phyloP scores from a whole-genome alignment of 2,888 invertebrate genomes.

The Microctonus aethiopoides region DNA sequence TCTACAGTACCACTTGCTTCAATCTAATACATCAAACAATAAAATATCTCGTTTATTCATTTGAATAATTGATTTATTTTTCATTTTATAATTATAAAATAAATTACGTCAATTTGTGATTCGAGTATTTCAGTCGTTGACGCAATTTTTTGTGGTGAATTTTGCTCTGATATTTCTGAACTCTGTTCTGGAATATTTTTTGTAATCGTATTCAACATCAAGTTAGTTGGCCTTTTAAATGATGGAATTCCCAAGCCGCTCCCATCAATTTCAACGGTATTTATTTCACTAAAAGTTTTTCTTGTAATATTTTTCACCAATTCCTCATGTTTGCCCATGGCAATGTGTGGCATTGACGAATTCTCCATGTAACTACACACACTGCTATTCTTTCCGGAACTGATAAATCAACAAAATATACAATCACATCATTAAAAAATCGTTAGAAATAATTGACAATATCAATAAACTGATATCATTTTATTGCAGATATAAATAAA shows the following conservation, averaged over 20 bases:
- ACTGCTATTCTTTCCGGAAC: neutral
- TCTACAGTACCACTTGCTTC: slow-evolving; percentile 2
- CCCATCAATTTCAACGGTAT: neutral
- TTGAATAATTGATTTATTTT: too few species aligned
- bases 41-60: neutral
- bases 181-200: neutral
- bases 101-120: neutral
- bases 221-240: neutral
- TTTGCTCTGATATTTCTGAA: neutral
- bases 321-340: slow-evolving; percentile 19
- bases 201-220: slow-evolving; percentile 4
- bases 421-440: neutral
- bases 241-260: neutral
- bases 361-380: slow-evolving; percentile 49
- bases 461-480: neutral
- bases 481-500: neutral
- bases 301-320: neutral
- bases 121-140: neutral
- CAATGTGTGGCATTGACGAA: slow-evolving; percentile 38
- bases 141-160: neutral
- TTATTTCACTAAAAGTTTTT: neutral
- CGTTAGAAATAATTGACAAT: neutral
- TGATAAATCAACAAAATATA: neutral
- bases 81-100: too few species aligned
- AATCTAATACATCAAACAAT: neutral